Evolutionary conservation across 2,113 vertebrate genomes (phyloP).

Genomic region (Corapipo altera): DNA sequence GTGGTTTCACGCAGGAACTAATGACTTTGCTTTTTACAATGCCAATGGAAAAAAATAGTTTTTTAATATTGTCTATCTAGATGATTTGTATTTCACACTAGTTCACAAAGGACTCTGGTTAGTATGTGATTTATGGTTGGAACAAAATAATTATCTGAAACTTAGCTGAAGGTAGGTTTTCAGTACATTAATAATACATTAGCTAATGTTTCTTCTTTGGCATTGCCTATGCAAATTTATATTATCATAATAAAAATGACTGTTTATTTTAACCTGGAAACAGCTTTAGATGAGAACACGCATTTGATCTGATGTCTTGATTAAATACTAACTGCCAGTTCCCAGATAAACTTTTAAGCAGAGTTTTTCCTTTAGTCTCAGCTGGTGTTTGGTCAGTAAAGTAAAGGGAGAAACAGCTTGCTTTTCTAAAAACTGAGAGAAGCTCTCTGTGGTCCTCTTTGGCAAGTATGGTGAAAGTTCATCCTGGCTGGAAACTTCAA

Average conservation of each 20-base stretch:
- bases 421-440: not conserved
- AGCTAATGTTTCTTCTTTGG: conserved; percentile 19
- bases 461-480: not conserved
- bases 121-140: conserved; percentile 44
- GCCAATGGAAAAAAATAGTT: conserved; percentile 29
- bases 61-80: conserved; percentile 36
- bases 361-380: not conserved
- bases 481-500: not conserved
- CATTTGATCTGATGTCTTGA: not conserved
- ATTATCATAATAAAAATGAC: conserved; percentile 25
- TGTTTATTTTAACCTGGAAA: conserved; percentile 37
- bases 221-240: conserved; percentile 34
- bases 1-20: not conserved
- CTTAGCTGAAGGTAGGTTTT: conserved; percentile 40
- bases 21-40: conserved; percentile 1
- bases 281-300: not conserved
- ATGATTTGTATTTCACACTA: conserved; percentile 49
- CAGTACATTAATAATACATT: conserved; percentile 49
- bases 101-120: conserved; percentile 48
- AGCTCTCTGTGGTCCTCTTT: not conserved
- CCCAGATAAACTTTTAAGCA: not conserved
- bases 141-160: conserved; percentile 51
- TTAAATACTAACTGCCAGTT: not conserved
- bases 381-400: not conserved
- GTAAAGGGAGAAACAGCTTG: not conserved